A percentile compares a stretch with the other conserved stretches of the same genome.
Conservation (phyloP, 2,888 invertebrate genomes). For the Platynereis dumerilii region DNA sequence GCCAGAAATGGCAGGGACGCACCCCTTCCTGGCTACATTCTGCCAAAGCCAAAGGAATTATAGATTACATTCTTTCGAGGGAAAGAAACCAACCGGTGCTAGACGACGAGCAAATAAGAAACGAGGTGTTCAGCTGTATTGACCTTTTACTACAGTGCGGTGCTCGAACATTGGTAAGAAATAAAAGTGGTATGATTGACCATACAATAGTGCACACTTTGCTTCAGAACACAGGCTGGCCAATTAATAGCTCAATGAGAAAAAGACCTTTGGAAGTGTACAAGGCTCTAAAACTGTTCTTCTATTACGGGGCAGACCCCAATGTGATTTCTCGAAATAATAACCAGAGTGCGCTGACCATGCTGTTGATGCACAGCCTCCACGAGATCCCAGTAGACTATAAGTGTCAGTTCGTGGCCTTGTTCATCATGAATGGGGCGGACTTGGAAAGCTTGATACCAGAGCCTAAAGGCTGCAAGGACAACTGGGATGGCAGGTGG, state of each 20-base stretch:
- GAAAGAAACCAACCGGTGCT: background rate
- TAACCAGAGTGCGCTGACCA: constrained; percentile 19
- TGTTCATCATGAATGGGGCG: constrained; percentile 22
- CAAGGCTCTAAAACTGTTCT: constrained; percentile 20
- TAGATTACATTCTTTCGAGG: constrained; percentile 9
- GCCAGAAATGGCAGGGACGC: constrained; percentile 19
- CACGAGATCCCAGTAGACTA: constrained; percentile 15
- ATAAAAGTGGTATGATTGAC: constrained; percentile 13
- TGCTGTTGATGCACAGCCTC: constrained; percentile 22
- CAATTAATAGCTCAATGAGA: constrained; percentile 17
- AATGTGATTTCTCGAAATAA: constrained; percentile 19
- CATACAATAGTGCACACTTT: constrained; percentile 23
- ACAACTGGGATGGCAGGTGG: constrained; percentile 18
- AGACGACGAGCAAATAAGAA: constrained; percentile 4
- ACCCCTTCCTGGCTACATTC: constrained; percentile 8
- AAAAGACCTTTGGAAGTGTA: constrained; percentile 19
- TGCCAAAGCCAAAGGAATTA: constrained; percentile 5
- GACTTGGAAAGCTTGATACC: constrained; percentile 20
- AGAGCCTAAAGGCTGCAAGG: constrained; percentile 21
- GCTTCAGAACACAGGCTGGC: constrained; percentile 23
- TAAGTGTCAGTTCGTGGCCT: constrained; percentile 9
- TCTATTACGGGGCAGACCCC: constrained; percentile 20
- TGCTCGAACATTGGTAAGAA: constrained; percentile 14
- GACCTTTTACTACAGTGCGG: constrained; percentile 6
- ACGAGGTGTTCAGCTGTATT: constrained; percentile 18